phyloP scores from a whole-genome alignment of 2,113 vertebrate genomes.

The Trematomus loennbergii region DNA sequence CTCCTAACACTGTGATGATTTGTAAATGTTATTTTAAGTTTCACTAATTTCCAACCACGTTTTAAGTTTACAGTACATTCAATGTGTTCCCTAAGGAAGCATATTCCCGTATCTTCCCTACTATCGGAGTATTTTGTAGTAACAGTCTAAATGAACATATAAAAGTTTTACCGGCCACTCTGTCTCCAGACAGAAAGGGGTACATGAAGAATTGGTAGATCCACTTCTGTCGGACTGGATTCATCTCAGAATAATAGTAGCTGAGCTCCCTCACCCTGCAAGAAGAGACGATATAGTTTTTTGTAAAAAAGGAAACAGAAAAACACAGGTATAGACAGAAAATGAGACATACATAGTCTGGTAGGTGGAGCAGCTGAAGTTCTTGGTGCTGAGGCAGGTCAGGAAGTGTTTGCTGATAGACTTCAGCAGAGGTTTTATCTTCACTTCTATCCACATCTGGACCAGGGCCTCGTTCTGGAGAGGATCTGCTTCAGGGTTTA shows the following conservation, averaged over 20 bases:
- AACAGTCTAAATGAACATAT: not conserved
- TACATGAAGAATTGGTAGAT: constrained; percentile 83
- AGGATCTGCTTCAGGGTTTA: constrained; percentile 43
- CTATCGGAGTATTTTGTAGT: not conserved
- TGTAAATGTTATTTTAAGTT: too few species aligned
- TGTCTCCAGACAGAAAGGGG: constrained; percentile 80
- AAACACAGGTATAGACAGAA: not conserved
- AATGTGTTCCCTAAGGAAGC: not conserved
- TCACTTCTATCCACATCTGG: constrained; percentile 80
- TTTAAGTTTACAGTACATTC: not conserved
- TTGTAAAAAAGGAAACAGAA: not conserved
- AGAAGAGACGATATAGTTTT: not conserved
- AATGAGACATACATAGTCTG: constrained; percentile 74
- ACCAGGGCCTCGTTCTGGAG: constrained; percentile 76
- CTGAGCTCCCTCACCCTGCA: constrained; percentile 75
- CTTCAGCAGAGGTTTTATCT: constrained; percentile 77
- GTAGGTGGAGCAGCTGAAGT: constrained; percentile 84
- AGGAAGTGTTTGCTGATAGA: constrained; percentile 79
- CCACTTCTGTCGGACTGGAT: constrained; percentile 75
- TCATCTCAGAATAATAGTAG: constrained; percentile 76
- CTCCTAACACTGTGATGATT: too few species aligned
- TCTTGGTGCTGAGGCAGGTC: constrained; percentile 82
- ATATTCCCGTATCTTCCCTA: not conserved
- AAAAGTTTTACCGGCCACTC: constrained; percentile 66
- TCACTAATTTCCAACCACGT: too few species aligned